Conservation (phyloP, 1,140 invertebrate genomes). For the Calephelis virginiensis region DNA sequence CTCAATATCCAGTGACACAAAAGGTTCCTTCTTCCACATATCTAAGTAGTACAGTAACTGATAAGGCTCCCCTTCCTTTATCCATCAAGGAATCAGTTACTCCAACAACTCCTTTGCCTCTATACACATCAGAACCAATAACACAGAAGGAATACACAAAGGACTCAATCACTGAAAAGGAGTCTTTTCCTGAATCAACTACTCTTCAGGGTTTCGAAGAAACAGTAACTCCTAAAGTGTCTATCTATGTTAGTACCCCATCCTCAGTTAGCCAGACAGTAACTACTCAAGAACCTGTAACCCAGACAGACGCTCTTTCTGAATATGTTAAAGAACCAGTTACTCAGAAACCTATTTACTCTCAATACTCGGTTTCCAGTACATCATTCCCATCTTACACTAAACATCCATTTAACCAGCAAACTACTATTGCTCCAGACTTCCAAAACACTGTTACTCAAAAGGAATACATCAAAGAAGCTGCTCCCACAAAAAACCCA, state of each 20-base stretch:
- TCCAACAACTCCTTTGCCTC: neutral
- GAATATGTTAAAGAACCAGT: neutral
- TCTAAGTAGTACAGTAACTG: neutral
- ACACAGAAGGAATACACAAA: conserved; percentile 4
- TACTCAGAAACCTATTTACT: neutral
- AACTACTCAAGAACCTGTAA: neutral
- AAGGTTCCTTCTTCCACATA: conserved; percentile 1
- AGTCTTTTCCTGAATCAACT: neutral
- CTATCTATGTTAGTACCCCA: neutral
- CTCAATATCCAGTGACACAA: neutral
- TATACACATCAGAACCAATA: conserved; percentile 3
- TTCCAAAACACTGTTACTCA: neutral
- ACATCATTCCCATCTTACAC: neutral
- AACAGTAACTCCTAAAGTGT: neutral
- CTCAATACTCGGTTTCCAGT: neutral
- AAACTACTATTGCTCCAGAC: neutral
- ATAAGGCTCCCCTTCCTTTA: conserved; percentile 9
- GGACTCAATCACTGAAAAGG: neutral
- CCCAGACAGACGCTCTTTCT: neutral
- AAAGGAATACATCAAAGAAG: neutral
- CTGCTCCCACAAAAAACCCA: neutral
- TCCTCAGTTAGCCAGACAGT: neutral
- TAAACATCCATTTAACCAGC: neutral
- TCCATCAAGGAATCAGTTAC: conserved; percentile 1
- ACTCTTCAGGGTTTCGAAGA: neutral